Evolutionary conservation across 2,797 vertebrate species (phyloP).

Genomic region (Rhincodon typus): DNA sequence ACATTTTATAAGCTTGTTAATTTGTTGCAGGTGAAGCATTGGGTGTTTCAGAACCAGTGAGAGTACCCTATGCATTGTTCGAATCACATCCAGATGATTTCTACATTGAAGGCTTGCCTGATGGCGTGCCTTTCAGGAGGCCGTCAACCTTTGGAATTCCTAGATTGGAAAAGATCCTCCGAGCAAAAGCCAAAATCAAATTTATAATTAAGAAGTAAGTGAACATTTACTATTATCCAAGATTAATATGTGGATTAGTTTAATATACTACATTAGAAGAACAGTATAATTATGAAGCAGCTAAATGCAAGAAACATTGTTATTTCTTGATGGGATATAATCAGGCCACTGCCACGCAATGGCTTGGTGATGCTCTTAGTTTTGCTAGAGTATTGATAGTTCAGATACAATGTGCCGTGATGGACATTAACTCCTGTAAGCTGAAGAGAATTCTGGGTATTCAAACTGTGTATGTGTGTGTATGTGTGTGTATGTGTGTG

Average conservation of each 20-base stretch:
- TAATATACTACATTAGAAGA: background rate
- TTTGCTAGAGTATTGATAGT: background rate
- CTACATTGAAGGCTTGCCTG: constrained; percentile 60
- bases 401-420: background rate
- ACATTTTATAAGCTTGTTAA: background rate
- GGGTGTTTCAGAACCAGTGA: constrained; percentile 58
- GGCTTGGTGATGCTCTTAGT: background rate
- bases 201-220: constrained; percentile 68
- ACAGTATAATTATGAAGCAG: background rate
- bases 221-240: background rate
- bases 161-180: constrained; percentile 66
- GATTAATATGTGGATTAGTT: background rate
- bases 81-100: constrained; percentile 62
- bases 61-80: constrained; percentile 60
- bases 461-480: background rate
- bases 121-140: constrained; percentile 64
- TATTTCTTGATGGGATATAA: background rate
- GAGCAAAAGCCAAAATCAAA: constrained; percentile 63
- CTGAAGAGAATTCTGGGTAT: background rate
- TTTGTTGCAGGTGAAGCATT: constrained; percentile 58
- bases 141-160: constrained; percentile 69
- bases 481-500: background rate
- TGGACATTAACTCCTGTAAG: background rate
- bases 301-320: background rate
- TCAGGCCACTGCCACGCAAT: background rate